Base-by-base conservation (phyloP, 2,797 vertebrate genomes). In the Lates japonicus region DNA sequence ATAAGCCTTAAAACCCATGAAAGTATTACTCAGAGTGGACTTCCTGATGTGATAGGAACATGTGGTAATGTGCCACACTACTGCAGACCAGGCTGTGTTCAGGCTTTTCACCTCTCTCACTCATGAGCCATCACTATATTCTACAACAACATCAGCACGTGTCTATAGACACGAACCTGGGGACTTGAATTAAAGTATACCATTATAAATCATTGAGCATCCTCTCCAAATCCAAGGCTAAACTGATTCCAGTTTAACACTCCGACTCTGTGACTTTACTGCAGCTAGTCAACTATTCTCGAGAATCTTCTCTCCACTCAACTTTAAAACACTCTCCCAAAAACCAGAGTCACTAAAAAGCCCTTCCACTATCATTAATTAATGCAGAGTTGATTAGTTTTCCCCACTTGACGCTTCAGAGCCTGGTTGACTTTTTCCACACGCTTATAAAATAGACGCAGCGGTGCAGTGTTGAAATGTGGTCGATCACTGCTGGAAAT, bases 361-460 rank as follows among this genome's bases (percentile, higher is more conserved):
- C 75, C 75, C 76, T 90, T 87, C 83, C 78, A 87, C 86, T 81
- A 87, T 89, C 87, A 91, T 90, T 90, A 91, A 92, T 92, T 89
- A 90, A 90, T 89, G 84, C 66, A 35, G 79, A 84, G 87, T 82
- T 92, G 91, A 92, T 93, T 91, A 85, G 81, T 81, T 90, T 90
- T 82, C 76, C 87, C 77, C 39, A 78, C 81, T 91, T 83, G 78
- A 85, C 9, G 84, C 82, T 91, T 90, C 88, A 87, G 70, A 87
- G 87, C 74, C 42, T 3, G 1, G 81, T 86, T 85, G 84, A 89
- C 87, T 90, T 83, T 88, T 86, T 81, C 84, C 60, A 71, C 78
- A 74, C n/a, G n/a, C 80, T 88, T 87, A 83, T 85, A 87, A 89
- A 85, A 83, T 71, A 80, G 84, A 82, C 83, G 85, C 84, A 82